Conservation (phyloP, 2,888 invertebrate genomes). For the Xestia rhomboidea region DNA sequence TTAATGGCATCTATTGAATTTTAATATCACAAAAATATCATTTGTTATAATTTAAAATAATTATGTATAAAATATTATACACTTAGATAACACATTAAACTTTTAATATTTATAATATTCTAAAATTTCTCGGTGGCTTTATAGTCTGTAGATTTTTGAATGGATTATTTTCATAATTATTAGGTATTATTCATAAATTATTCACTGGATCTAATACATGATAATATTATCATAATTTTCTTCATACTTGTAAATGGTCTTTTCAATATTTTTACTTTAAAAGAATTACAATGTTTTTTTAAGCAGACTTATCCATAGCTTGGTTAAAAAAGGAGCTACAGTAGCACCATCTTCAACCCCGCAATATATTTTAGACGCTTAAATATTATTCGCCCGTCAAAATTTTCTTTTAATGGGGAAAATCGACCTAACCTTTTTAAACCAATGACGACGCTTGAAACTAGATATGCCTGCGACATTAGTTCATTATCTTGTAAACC, state of each 20-base stretch:
- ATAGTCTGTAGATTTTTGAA: conserved; percentile 27
- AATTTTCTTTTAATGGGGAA: neutral
- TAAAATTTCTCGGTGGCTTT: conserved; percentile 42
- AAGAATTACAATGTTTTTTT: neutral
- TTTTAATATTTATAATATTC: conserved; percentile 12
- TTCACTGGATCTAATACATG: neutral
- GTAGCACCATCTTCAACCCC: neutral
- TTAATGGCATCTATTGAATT: conserved; percentile 71
- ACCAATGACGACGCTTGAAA: neutral
- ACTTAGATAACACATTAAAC: conserved; percentile 33
- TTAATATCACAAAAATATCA: conserved; percentile 66
- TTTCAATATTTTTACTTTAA: neutral
- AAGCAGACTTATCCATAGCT: neutral
- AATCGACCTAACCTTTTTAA: neutral
- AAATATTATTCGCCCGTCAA: neutral
- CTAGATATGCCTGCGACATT: neutral
- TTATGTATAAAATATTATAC: conserved; percentile 39
- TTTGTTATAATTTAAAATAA: conserved; percentile 19
- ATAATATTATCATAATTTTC: neutral
- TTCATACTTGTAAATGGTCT: neutral
- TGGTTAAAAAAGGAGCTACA: neutral
- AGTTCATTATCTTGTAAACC: neutral
- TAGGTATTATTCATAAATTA: neutral
- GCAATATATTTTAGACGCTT: neutral
- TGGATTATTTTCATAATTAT: neutral